phyloP scores from a whole-genome alignment of 1,140 invertebrate genomes.

The Condylostylus longicornis region DNA sequence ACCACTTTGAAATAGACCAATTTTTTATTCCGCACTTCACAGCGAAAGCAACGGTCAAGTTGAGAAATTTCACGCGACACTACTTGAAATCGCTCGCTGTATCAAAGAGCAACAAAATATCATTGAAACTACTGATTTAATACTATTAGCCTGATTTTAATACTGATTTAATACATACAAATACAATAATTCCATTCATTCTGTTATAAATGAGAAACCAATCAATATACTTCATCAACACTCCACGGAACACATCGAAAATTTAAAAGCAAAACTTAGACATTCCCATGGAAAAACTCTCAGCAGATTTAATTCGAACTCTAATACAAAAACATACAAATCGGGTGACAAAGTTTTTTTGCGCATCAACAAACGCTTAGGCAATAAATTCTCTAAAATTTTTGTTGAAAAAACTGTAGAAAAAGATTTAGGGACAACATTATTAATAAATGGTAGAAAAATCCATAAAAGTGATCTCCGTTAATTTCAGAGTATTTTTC shows the following conservation, averaged over 20 bases:
- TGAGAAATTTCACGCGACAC: too few relatives aligned
- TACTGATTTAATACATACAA: too few relatives aligned
- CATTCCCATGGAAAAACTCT: background rate
- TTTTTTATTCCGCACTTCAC: background rate
- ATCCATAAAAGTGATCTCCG: conserved; percentile 5
- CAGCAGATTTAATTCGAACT: background rate
- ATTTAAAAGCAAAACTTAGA: background rate
- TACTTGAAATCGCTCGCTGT: too few relatives aligned
- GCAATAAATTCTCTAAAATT: conserved; percentile 5
- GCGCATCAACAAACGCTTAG: conserved; percentile 1
- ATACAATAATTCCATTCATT: conserved; percentile 6
- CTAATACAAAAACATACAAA: background rate
- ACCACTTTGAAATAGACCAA: too few relatives aligned
- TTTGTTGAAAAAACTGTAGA: conserved; percentile 1
- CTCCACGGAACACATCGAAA: background rate
- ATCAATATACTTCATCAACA: background rate
- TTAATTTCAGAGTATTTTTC: too few relatives aligned
- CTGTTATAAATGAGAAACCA: conserved; percentile 1
- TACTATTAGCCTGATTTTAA: conserved; percentile 3
- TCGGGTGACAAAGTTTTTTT: conserved; percentile 4
- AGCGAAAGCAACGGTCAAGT: too few relatives aligned
- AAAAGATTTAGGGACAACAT: background rate
- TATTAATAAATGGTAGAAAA: conserved; percentile 1
- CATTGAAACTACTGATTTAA: background rate
- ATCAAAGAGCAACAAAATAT: too few relatives aligned